A percentile compares a stretch with the other conserved stretches of the same genome.
These are phyloP conservation scores for Uloborus diversus DNA, from an alignment of 1,140 invertebrate species.

Conservation along the genomic window DNA sequence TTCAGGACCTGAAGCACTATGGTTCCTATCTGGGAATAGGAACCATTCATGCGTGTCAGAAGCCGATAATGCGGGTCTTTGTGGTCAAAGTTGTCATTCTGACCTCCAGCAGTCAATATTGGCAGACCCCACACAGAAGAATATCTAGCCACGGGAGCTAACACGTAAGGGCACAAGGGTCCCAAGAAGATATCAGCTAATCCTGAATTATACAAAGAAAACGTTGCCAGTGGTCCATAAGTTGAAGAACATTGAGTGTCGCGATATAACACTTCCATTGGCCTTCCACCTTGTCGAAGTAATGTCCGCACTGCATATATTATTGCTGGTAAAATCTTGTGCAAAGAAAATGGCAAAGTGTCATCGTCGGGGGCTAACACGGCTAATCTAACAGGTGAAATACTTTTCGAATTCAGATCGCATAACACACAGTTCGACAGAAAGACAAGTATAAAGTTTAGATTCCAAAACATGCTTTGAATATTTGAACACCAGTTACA, in stretches of 20 bases:
- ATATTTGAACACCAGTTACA: no score
- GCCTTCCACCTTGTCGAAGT: constrained; percentile 72
- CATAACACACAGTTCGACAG: no score
- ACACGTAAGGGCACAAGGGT: constrained; percentile 88
- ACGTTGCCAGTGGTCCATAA: constrained; percentile 78
- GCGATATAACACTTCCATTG: constrained; percentile 73
- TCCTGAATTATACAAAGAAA: constrained; percentile 75
- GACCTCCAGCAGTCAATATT: constrained; percentile 83
- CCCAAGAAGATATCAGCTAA: constrained; percentile 85
- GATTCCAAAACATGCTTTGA: no score
- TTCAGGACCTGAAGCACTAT: constrained; percentile 75
- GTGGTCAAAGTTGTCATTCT: constrained; percentile 80
- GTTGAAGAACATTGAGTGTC: constrained; percentile 84
- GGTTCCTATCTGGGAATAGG: constrained; percentile 72
- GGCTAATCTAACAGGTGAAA: constrained; percentile 66
- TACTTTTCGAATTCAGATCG: neutral
- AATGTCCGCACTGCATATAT: constrained; percentile 73
- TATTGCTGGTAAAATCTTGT: constrained; percentile 78
- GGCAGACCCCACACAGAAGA: constrained; percentile 88
- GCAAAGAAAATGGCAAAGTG: constrained; percentile 73
- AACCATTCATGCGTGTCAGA: constrained; percentile 86
- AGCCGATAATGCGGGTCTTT: constrained; percentile 76
- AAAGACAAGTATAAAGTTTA: no score
- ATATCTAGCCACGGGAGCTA: constrained; percentile 89
- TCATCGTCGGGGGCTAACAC: constrained; percentile 76